These are phyloP conservation scores for Goniozus legneri DNA, from an alignment of 1,140 invertebrate species.

Conservation along the genomic window DNA sequence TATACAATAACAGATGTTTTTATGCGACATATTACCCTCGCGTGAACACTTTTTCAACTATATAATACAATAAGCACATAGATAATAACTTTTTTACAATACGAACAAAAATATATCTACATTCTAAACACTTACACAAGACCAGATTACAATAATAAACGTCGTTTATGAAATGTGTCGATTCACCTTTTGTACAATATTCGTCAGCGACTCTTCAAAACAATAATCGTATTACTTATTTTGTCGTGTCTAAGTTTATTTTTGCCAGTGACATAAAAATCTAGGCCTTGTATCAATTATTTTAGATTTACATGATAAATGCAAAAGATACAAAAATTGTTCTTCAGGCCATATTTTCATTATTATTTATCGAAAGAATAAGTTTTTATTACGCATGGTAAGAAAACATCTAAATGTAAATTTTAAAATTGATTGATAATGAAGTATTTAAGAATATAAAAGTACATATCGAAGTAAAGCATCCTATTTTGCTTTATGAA, in stretches of 20 bases:
- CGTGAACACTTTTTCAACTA: conserved; percentile 43
- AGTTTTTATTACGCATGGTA: too few relatives aligned
- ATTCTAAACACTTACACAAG: conserved; percentile 32
- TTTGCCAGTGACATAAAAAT: too few relatives aligned
- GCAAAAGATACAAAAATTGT: too few relatives aligned
- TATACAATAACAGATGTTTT: conserved; percentile 38
- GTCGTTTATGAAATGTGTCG: conserved; percentile 36
- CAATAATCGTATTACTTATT: neutral
- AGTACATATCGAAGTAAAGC: neutral
- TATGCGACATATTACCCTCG: conserved; percentile 22
- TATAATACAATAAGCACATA: conserved; percentile 51
- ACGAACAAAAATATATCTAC: conserved; percentile 36
- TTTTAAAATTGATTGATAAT: too few relatives aligned
- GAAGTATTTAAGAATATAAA: too few relatives aligned
- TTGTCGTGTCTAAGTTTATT: neutral
- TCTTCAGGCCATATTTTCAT: too few relatives aligned
- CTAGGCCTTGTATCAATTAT: too few relatives aligned
- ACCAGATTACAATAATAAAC: conserved; percentile 40
- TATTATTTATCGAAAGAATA: too few relatives aligned
- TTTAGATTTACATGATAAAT: too few relatives aligned
- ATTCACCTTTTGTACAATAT: conserved; percentile 27
- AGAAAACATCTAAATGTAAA: too few relatives aligned
- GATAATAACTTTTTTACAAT: conserved; percentile 46
- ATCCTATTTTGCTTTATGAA: neutral
- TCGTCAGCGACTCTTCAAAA: too few relatives aligned